A percentile compares a stretch with the other conserved stretches of the same genome.
These are phyloP conservation scores for Aspidoscelis tigris DNA, from an alignment of 2,113 vertebrate genomes.

Conservation along the genomic window DNA sequence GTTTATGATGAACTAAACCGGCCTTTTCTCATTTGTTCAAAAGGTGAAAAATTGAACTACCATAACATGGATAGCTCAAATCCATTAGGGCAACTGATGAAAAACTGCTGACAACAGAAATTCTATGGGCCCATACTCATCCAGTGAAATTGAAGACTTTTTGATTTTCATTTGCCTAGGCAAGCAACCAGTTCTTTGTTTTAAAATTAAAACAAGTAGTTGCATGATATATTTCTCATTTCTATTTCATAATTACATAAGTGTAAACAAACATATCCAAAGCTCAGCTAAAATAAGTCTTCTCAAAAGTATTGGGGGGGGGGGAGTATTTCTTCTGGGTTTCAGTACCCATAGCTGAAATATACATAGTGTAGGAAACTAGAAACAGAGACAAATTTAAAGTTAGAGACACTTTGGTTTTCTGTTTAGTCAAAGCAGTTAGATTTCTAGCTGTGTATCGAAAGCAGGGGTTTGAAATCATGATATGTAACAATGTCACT, in stretches of 20 bases:
- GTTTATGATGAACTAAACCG: too few species aligned
- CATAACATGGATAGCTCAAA: background rate
- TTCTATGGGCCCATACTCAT: background rate
- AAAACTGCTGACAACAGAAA: background rate
- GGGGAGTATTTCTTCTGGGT: background rate
- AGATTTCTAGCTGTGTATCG: background rate
- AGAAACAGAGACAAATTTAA: background rate
- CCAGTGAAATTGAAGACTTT: background rate
- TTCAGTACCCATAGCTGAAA: background rate
- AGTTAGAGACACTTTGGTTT: background rate
- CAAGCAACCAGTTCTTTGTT: background rate
- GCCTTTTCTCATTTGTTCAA: too few species aligned
- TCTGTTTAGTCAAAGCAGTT: background rate
- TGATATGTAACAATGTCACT: background rate
- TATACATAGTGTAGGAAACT: background rate
- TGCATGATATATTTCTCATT: background rate
- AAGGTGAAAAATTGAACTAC: background rate
- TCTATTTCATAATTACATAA: background rate
- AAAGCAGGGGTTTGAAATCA: background rate
- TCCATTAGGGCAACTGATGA: background rate
- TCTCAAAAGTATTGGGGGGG: background rate
- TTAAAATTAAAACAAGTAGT: too few species aligned
- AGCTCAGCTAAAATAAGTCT: too few species aligned
- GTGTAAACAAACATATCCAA: background rate
- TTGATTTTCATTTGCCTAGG: background rate